phyloP scores from a whole-genome alignment of 1,140 invertebrate genomes.

The Drosophila albomicans region DNA sequence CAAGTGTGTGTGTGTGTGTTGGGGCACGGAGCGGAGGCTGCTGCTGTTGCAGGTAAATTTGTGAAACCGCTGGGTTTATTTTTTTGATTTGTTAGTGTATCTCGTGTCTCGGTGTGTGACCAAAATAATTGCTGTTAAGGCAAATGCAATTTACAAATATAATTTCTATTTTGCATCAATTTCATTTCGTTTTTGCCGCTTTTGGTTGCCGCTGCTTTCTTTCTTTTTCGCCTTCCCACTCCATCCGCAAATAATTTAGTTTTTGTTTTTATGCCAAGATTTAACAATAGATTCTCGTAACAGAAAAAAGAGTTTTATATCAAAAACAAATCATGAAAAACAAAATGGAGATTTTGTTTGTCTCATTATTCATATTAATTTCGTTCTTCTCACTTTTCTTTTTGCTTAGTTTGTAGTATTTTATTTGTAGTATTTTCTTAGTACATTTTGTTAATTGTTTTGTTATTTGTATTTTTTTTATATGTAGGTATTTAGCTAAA shows the following conservation, averaged over 20 bases:
- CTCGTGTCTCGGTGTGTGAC: background rate
- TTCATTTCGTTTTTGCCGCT: slow-evolving; percentile 10
- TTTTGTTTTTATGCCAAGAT: slow-evolving; percentile 22
- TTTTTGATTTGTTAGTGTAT: slow-evolving; percentile 40
- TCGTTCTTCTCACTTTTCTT: background rate
- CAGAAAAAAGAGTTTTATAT: slow-evolving; percentile 9
- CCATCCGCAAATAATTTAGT: background rate
- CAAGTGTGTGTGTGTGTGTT: background rate
- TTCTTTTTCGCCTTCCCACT: slow-evolving; percentile 1
- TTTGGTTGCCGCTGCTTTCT: slow-evolving; percentile 12
- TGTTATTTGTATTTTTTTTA: slow-evolving; percentile 25
- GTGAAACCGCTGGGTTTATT: slow-evolving; percentile 76
- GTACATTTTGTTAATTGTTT: slow-evolving; percentile 35
- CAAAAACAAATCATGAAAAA: slow-evolving; percentile 1
- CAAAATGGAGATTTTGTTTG: slow-evolving; percentile 9
- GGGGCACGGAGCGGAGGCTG: background rate
- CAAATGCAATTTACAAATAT: slow-evolving; percentile 47
- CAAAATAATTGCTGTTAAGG: slow-evolving; percentile 59
- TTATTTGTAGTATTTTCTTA: slow-evolving; percentile 25
- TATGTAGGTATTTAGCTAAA: slow-evolving; percentile 69
- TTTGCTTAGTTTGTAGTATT: slow-evolving; percentile 9
- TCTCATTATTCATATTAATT: too few relatives aligned
- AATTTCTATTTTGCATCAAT: slow-evolving; percentile 76
- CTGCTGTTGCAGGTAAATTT: slow-evolving; percentile 73
- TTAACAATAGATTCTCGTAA: slow-evolving; percentile 40